Base-by-base conservation (phyloP, 2,888 invertebrate species). In the Hyles lineata region DNA sequence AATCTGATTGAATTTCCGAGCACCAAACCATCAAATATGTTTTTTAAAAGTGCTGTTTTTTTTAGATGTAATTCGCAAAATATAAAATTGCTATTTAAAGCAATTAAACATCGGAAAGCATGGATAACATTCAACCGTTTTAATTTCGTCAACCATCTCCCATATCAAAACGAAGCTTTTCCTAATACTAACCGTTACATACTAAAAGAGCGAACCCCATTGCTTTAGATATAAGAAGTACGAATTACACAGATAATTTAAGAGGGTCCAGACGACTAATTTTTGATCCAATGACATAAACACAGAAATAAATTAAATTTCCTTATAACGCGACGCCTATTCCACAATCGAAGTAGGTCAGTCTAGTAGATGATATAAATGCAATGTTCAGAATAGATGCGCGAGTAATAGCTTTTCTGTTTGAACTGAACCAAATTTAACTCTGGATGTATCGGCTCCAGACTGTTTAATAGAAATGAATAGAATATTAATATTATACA, bases 301-400 rank as follows among this genome's bases (percentile, higher is more conserved):
- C 23, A 67, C 67, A 23, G 23, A 67, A 67, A 50, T 23, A 50
- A 43, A 50, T 67, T 67, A 23, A 50, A 23, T 50, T 21, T 63
- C 21, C 43, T 67, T 67, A 67, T 23, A 50, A 50, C 17, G 21
- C 35, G 6, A 43, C 35, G 23, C 43, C 67, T 50, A 67, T 50
- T 62, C 43, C 21, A 67, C 67, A 50, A 50, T 50, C 43, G 15
- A 67, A 50, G 50, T 67, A 50, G 67, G 50, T 23, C 67, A 67
- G 50, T 50, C 50, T 15, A 35, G 8, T 43, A 50, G 23, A 67
- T 50, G 50, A 67, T 43, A 67, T 50, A 50, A 50, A 67, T 50
- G 23, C 4, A 23, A 7, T 23, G 11, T 67, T 67, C 43, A 67
- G 15, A 67, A 67, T 50, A 50, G 50, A 67, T 67, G 23, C 43